Conservation (phyloP, 2,797 vertebrate species). For the Eidolon dupreanum region DNA sequence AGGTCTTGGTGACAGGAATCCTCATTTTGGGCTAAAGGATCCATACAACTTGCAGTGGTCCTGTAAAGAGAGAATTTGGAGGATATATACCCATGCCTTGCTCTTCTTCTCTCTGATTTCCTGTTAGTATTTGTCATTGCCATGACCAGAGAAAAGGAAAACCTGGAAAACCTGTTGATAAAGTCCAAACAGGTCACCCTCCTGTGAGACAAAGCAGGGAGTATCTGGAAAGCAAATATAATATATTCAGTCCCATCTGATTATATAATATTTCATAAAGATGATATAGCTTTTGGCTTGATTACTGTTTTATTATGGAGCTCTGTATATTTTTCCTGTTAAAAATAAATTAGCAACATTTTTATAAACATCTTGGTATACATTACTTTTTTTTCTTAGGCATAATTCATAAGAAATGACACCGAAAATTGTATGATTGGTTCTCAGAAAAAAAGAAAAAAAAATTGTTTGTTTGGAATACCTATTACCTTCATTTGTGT, state of each 20-base stretch:
- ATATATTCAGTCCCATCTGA: neutral
- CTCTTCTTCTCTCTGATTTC: neutral
- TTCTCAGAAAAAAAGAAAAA: conserved; percentile 29
- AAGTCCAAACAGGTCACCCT: neutral
- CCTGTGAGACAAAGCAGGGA: neutral
- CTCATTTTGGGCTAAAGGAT: neutral
- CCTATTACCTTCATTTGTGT: neutral
- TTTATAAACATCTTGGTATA: neutral
- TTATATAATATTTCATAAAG: neutral
- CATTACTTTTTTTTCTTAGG: neutral
- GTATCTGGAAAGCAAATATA: neutral
- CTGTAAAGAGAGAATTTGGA: neutral
- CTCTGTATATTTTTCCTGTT: neutral
- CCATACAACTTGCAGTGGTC: neutral
- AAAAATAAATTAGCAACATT: conserved; percentile 22
- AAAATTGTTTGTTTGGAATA: neutral
- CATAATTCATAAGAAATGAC: conserved; percentile 37
- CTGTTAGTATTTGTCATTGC: neutral
- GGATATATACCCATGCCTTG: neutral
- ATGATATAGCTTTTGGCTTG: neutral
- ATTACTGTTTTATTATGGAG: neutral
- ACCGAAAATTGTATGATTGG: neutral
- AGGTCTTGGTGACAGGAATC: neutral
- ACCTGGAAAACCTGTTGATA: neutral
- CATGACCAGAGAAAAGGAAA: neutral